A percentile compares a stretch with the other conserved stretches of the same genome.
These are phyloP conservation scores for Diogma glabrata DNA, from an alignment of 2,888 invertebrate genomes.

Conservation along the genomic window DNA sequence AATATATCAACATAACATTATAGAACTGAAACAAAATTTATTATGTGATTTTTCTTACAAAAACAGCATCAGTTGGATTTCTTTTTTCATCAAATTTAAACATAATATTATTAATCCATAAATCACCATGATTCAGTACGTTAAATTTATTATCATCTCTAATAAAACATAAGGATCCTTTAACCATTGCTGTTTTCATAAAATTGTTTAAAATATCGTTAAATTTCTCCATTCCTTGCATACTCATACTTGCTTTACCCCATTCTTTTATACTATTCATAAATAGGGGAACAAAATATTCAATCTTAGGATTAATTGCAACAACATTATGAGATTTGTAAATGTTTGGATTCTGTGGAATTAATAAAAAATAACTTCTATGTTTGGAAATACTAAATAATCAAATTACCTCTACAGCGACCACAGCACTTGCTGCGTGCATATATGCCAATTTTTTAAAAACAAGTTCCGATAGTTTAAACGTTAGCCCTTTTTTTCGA, in stretches of 20 bases:
- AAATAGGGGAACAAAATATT: constrained; percentile 10
- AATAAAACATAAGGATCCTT: background rate
- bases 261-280: background rate
- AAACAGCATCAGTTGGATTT: no score
- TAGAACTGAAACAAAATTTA: no score
- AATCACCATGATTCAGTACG: constrained; percentile 7
- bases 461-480: constrained; percentile 36
- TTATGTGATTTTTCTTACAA: no score
- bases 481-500: constrained; percentile 39
- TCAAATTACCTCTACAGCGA: constrained; percentile 37
- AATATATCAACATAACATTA: background rate
- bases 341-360: background rate
- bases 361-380: no score
- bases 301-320: background rate
- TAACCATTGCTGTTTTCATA: background rate
- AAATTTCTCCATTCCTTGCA: background rate
- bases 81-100: constrained; percentile 2
- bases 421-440: constrained; percentile 41
- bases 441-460: constrained; percentile 40
- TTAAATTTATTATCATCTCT: constrained; percentile 2
- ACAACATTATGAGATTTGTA: background rate
- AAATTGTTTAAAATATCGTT: background rate
- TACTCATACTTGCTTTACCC: background rate
- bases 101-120: constrained; percentile 7
- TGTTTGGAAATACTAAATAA: constrained; percentile 23